A percentile compares a stretch with the other conserved stretches of the same genome.
Evolutionary conservation across 2,113 vertebrate species (phyloP).

Genomic region (Hippocampus guttulatus): DNA sequence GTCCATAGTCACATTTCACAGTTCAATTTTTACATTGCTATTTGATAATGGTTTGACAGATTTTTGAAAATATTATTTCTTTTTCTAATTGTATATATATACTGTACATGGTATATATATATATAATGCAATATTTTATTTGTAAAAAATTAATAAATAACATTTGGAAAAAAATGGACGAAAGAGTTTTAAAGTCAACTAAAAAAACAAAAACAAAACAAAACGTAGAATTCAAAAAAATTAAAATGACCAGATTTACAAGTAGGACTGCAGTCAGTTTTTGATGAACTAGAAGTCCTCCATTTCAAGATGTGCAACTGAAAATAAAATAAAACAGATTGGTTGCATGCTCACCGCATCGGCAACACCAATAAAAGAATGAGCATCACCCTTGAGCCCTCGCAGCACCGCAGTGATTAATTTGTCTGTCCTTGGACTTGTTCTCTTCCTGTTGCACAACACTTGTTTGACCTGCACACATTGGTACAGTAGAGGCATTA

Average conservation of each 20-base stretch:
- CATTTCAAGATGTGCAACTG: background rate
- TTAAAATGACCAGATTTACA: no score
- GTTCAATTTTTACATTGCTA: background rate
- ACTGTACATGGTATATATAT: no score
- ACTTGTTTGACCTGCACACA: slow-evolving; percentile 12
- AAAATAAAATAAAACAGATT: background rate
- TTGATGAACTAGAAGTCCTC: background rate
- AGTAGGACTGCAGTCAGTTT: background rate
- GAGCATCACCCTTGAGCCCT: slow-evolving; percentile 19
- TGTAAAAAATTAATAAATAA: no score
- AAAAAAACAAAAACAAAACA: background rate
- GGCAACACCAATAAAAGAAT: background rate
- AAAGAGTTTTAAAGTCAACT: no score
- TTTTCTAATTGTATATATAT: background rate
- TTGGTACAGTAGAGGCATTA: background rate
- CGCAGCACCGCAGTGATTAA: slow-evolving; percentile 22
- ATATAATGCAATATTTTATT: background rate
- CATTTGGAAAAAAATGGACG: no score
- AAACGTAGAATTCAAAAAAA: background rate
- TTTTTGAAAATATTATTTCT: background rate
- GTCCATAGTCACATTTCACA: background rate
- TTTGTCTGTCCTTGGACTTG: slow-evolving; percentile 19
- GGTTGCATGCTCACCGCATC: background rate
- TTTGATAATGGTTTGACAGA: background rate
- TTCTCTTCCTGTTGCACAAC: slow-evolving; percentile 15